These are phyloP conservation scores for Chiridota heheva DNA, from an alignment of 35 echinoderm and acorn worm genomes.

Conservation along the genomic window DNA sequence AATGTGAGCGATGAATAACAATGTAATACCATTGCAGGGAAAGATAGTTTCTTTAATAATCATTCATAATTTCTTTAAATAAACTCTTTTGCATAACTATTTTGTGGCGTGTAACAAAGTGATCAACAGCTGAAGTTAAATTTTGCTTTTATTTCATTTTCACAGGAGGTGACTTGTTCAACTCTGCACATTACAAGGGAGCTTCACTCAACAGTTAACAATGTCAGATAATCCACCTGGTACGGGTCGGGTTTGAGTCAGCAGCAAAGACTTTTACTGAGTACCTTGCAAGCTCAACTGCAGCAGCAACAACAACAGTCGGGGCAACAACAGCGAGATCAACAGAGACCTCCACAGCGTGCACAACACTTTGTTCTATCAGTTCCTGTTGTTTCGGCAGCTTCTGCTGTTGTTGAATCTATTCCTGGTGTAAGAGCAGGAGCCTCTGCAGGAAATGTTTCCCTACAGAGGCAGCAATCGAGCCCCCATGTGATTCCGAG, in stretches of 20 bases:
- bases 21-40: too few relatives aligned
- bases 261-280: conserved; percentile 13
- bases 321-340: conserved; percentile 4
- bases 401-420: conserved; percentile 20
- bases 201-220: too few relatives aligned
- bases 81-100: too few relatives aligned
- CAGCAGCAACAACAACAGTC: conserved; percentile 28
- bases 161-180: background rate
- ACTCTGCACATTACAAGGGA: background rate
- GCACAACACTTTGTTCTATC: conserved; percentile 37
- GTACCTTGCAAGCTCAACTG: background rate
- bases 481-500: background rate
- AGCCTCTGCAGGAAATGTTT: conserved; percentile 17
- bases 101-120: too few relatives aligned
- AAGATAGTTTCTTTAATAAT: too few relatives aligned
- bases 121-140: too few relatives aligned
- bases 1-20: too few relatives aligned
- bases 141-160: too few relatives aligned
- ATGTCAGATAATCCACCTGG: conserved; percentile 37
- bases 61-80: too few relatives aligned
- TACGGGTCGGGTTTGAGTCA: conserved; percentile 4
- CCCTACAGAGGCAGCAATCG: conserved; percentile 19
- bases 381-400: conserved; percentile 24
- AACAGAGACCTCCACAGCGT: conserved; percentile 19
- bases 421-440: background rate